These are phyloP conservation scores for Brenthis daphne DNA, from an alignment of 2,888 invertebrate genomes.

Conservation along the genomic window DNA sequence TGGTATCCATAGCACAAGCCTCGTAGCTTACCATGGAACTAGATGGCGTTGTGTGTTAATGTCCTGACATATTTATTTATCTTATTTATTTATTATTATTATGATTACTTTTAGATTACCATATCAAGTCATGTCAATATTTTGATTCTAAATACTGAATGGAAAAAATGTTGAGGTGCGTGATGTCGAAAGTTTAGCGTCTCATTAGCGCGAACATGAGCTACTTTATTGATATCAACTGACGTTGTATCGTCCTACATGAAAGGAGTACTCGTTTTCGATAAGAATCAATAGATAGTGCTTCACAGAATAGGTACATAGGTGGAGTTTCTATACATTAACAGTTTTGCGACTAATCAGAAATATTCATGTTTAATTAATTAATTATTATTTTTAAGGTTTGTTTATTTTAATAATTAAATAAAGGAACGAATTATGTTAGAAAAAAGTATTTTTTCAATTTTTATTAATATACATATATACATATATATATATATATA, in stretches of 20 bases:
- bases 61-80: too few species aligned
- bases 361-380: too few species aligned
- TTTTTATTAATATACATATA: too few species aligned
- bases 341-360: background rate
- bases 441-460: background rate
- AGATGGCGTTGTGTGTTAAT: too few species aligned
- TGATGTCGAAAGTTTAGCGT: conserved; percentile 17
- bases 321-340: conserved; percentile 1
- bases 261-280: conserved; percentile 25
- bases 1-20: too few species aligned
- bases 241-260: conserved; percentile 31
- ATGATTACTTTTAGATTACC: background rate
- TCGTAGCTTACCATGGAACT: too few species aligned
- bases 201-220: conserved; percentile 19
- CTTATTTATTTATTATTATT: too few species aligned
- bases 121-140: conserved; percentile 3
- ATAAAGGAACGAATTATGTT: too few species aligned
- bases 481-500: too few species aligned
- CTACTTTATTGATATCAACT: conserved; percentile 25
- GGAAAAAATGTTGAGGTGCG: conserved; percentile 11
- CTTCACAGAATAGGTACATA: conserved; percentile 17
- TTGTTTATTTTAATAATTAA: too few species aligned
- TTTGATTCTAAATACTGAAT: background rate
- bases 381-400: too few species aligned
- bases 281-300: conserved; percentile 22